Conservation (phyloP, 2,888 invertebrate genomes). For the Omphaloscelis lunosa region DNA sequence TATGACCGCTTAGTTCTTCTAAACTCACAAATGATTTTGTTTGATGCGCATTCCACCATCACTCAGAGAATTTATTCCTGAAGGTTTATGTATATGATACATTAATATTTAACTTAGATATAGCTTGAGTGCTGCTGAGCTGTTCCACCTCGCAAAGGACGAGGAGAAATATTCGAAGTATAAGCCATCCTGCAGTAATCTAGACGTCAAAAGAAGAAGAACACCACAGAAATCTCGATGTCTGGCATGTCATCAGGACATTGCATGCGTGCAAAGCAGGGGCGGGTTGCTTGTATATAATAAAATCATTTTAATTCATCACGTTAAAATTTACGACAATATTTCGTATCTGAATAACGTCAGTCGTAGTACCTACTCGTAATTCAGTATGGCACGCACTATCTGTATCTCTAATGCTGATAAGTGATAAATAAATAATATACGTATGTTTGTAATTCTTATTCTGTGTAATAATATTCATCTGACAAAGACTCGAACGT, state of each 20-base stretch:
- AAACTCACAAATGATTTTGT: not conserved
- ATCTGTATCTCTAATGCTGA: not conserved
- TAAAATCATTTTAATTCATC: not conserved
- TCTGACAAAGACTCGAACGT: slow-evolving; percentile 21
- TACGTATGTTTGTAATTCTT: slow-evolving; percentile 2
- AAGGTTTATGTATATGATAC: not conserved
- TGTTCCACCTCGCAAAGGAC: not conserved
- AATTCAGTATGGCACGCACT: not conserved
- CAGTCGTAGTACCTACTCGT: not conserved
- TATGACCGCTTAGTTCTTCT: not conserved
- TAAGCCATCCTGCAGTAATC: not conserved
- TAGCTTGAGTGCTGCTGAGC: not conserved
- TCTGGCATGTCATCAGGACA: not conserved
- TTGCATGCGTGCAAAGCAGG: not conserved
- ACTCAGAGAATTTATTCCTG: not conserved
- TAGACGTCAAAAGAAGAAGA: not conserved
- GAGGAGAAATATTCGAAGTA: not conserved
- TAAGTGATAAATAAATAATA: slow-evolving; percentile 6
- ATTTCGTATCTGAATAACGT: not conserved
- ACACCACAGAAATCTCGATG: not conserved
- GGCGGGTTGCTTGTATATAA: not conserved
- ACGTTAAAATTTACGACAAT: not conserved
- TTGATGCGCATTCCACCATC: not conserved
- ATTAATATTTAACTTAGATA: not conserved
- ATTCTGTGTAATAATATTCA: slow-evolving; percentile 12